Evolutionary conservation across 1,140 invertebrate genomes (phyloP), one percentile per base, ranked within the genome.

Genomic region (Hestina assimilis): DNA sequence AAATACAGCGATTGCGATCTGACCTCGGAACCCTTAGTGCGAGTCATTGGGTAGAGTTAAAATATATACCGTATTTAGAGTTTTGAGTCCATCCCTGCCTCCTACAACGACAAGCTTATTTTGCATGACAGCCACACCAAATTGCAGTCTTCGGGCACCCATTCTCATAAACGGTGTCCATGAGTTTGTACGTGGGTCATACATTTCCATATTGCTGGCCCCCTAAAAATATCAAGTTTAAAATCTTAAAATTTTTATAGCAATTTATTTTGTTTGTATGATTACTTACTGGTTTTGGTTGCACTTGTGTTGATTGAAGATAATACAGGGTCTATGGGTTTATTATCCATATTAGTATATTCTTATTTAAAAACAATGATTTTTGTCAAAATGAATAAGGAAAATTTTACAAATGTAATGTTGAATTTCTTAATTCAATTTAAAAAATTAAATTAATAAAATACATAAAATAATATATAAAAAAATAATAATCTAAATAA

Each of bases 21-120:
- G n/a, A n/a, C n/a, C n/a, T n/a, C n/a, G n/a, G n/a, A n/a, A n/a
- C n/a, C n/a, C n/a, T n/a, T n/a, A n/a, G n/a, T n/a, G n/a, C n/a
- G n/a, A n/a, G n/a, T n/a, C n/a, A n/a, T n/a, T n/a, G n/a, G n/a
- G n/a, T n/a, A n/a, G 23, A 24, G 8, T 24, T 19, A 40, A 40
- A 40, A 40, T 20, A 24, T 19, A 19, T 48, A 91, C 95, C 3
- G 94, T 94, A 69, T 96, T 97, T 1, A 98, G 87, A 3, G 96
- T 98, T 88, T 97, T 98, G 3, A 98, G 90, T n/a, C 96, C 97
- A 88, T 98, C 96, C 51, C 97, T 90, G 5, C 97, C 97, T 15
- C 96, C 96, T 8, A 96, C 96, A 14, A 91, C 77, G 42, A 95
- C 93, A 6, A 96, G 88, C 81, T 95, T 96, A 45, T 94, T 94